Evolutionary conservation across 2,888 invertebrate species (phyloP).

Genomic region (Gymnoscelis rufifasciata): DNA sequence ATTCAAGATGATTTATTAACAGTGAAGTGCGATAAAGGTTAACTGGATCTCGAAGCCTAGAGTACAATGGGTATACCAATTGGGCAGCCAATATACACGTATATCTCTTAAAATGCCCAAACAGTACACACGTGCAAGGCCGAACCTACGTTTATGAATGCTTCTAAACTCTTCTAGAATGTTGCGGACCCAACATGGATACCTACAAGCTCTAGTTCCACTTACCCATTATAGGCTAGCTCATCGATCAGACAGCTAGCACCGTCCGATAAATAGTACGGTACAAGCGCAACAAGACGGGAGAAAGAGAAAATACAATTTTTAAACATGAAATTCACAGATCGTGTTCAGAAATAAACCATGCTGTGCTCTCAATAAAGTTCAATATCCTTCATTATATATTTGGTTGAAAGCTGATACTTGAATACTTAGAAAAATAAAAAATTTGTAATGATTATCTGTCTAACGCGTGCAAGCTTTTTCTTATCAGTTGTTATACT

Average conservation of each 20-base stretch:
- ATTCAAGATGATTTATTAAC: neutral
- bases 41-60: slow-evolving; percentile 2
- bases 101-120: neutral
- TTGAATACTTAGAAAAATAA: neutral
- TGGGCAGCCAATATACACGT: neutral
- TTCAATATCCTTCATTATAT: neutral
- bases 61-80: neutral
- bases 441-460: slow-evolving; percentile 1
- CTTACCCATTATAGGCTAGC: slow-evolving; percentile 89
- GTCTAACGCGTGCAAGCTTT: slow-evolving; percentile 12
- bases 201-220: slow-evolving; percentile 69
- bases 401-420: slow-evolving; percentile 1
- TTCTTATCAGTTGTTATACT: slow-evolving; percentile 1
- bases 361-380: slow-evolving; percentile 58
- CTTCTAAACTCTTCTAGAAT: slow-evolving; percentile 2
- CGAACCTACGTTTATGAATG: slow-evolving; percentile 10
- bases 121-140: neutral
- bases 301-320: slow-evolving; percentile 69
- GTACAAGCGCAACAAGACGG: slow-evolving; percentile 70
- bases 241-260: slow-evolving; percentile 92
- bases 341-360: slow-evolving; percentile 53
- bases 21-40: neutral
- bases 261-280: slow-evolving; percentile 64
- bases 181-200: slow-evolving; percentile 33
- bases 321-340: slow-evolving; percentile 58